phyloP scores from a whole-genome alignment of 2,888 invertebrate genomes.

The Scotopteryx bipunctaria region DNA sequence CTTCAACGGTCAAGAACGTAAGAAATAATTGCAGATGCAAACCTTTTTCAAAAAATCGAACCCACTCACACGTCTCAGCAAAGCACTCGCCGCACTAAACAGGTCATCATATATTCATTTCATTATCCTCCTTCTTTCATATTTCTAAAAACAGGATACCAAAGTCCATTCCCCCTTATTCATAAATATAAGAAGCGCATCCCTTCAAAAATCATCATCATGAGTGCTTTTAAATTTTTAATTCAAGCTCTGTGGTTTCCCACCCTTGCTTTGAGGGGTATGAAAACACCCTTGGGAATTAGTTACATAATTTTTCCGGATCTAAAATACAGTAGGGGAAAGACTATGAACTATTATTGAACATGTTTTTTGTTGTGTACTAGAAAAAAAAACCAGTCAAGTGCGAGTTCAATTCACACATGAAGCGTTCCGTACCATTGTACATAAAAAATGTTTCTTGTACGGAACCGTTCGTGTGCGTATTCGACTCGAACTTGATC shows the following conservation, averaged over 20 bases:
- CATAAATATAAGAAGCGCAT: neutral
- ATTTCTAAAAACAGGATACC: neutral
- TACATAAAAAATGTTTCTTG: no score
- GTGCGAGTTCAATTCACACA: no score
- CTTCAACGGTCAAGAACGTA: no score
- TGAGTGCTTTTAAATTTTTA: constrained; percentile 57
- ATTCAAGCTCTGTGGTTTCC: constrained; percentile 43
- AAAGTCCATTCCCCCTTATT: neutral
- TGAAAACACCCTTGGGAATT: constrained; percentile 53
- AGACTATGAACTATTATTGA: neutral
- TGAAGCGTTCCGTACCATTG: no score
- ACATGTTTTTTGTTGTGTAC: neutral
- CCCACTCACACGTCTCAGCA: no score
- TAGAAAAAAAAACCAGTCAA: no score
- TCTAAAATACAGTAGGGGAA: neutral
- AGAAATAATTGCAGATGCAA: no score
- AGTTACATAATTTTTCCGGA: constrained; percentile 7
- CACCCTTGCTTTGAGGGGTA: constrained; percentile 37
- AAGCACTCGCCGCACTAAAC: no score
- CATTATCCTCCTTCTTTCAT: neutral
- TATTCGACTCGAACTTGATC: no score
- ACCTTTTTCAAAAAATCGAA: no score
- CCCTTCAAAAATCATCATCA: constrained; percentile 44
- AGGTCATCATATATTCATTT: no score
- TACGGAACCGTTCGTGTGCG: no score